phyloP scores from a whole-genome alignment of 2,797 vertebrate genomes.

The Phoxinus dragarum region DNA sequence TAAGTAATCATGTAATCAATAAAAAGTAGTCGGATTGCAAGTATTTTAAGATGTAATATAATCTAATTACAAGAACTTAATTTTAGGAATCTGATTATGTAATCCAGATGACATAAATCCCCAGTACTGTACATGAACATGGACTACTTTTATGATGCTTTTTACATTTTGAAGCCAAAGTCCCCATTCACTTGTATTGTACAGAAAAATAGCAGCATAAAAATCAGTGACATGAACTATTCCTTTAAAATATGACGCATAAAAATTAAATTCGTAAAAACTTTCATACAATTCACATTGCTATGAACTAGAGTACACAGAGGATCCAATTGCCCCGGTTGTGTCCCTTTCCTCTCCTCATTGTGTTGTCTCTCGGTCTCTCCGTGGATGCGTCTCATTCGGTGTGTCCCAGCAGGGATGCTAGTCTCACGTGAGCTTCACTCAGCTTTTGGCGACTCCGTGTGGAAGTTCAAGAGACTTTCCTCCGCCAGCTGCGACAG shows the following conservation, averaged over 20 bases:
- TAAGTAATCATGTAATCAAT: neutral
- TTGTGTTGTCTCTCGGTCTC: neutral
- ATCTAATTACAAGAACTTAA: neutral
- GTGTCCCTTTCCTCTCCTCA: neutral
- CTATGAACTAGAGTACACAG: neutral
- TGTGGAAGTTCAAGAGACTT: constrained; percentile 78
- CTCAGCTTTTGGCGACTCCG: constrained; percentile 73
- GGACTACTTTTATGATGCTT: neutral
- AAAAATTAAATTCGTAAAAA: neutral
- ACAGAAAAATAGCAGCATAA: neutral
- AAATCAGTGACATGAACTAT: neutral
- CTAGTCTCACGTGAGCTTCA: constrained; percentile 70
- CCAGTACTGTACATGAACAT: neutral
- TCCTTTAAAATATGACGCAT: neutral
- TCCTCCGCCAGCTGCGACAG: constrained; percentile 92
- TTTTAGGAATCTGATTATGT: neutral
- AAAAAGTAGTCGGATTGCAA: neutral
- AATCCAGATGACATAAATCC: too few relatives aligned
- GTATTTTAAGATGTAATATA: neutral
- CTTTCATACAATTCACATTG: neutral
- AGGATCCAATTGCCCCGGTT: neutral
- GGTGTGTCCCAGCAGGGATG: constrained; percentile 69
- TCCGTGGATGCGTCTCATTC: constrained; percentile 59
- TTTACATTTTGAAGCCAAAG: neutral
- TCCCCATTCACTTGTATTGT: neutral